Evolutionary conservation across 92 coral and sea anemone species (phyloP).

Genomic region (Palythoa grandis): DNA sequence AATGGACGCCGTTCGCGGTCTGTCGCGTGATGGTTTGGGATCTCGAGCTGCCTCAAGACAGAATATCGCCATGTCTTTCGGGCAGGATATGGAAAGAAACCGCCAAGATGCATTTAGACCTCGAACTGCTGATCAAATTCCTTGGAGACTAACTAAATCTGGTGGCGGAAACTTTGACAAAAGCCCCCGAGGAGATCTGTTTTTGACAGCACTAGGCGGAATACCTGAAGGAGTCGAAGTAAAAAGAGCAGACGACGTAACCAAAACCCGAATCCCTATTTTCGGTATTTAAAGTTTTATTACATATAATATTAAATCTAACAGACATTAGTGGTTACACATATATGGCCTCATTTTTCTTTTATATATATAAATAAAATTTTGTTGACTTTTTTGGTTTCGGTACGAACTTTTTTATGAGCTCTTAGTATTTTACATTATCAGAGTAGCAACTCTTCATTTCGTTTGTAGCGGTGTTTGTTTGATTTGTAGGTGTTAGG

Average conservation of each 20-base stretch:
- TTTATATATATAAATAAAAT: not conserved
- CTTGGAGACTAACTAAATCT: constrained; percentile 95
- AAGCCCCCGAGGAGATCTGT: constrained; percentile 71
- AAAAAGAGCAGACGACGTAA: constrained; percentile 82
- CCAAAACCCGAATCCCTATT: constrained; percentile 90
- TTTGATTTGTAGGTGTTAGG: not conserved
- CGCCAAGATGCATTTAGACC: constrained; percentile 84
- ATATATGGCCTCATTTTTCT: not conserved
- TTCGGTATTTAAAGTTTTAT: constrained; percentile 71
- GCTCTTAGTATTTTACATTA: constrained; percentile 13
- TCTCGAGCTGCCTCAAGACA: constrained; percentile 84
- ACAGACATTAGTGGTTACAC: not conserved
- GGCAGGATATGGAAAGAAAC: constrained; percentile 68
- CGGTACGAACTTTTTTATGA: not conserved
- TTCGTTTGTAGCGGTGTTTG: not conserved
- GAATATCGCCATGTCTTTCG: constrained; percentile 66
- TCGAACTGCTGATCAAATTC: constrained; percentile 95
- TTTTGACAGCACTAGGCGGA: constrained; percentile 68
- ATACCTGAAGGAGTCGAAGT: constrained; percentile 98
- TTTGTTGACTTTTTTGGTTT: constrained; percentile 32
- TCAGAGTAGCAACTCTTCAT: not conserved
- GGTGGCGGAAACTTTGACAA: constrained; percentile 57
- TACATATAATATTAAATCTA: not conserved
- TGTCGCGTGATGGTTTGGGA: constrained; percentile 81
- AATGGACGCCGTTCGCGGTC: constrained; percentile 85